Percentiles rank a stretch among this genome's conserved stretches.
Evolutionary conservation across 2,113 vertebrate genomes (phyloP).

Genomic region (Ranitomeya variabilis): DNA sequence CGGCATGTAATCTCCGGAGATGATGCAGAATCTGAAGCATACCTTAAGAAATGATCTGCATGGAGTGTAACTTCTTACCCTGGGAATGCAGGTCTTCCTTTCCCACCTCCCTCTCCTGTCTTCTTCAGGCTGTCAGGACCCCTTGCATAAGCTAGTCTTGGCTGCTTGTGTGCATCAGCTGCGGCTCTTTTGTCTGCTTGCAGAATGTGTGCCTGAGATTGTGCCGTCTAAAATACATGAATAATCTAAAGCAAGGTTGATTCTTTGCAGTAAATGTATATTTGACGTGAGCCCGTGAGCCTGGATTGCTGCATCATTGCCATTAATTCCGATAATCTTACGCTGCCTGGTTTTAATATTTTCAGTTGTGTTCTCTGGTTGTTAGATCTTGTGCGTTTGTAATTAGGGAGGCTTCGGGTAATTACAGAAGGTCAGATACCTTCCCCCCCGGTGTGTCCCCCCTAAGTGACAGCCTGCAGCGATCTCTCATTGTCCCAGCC

Average conservation of each 20-base stretch:
- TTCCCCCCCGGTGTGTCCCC: slow-evolving; percentile 15
- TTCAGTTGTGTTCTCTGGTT: not conserved
- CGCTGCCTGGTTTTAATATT: not conserved
- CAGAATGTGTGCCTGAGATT: not conserved
- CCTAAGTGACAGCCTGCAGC: slow-evolving; percentile 36
- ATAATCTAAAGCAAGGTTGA: not conserved
- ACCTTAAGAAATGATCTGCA: slow-evolving; percentile 19
- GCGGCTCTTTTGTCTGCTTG: slow-evolving; percentile 46
- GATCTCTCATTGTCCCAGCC: slow-evolving; percentile 22
- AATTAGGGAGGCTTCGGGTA: not conserved
- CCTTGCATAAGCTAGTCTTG: slow-evolving; percentile 28
- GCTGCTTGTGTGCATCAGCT: slow-evolving; percentile 40
- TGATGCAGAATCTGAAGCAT: not conserved
- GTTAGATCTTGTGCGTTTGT: not conserved
- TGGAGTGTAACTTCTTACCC: slow-evolving; percentile 42
- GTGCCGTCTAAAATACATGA: not conserved
- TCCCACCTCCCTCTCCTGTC: not conserved
- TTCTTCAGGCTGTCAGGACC: not conserved
- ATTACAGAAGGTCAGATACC: slow-evolving; percentile 8
- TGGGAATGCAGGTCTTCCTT: slow-evolving; percentile 29
- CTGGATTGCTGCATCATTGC: not conserved
- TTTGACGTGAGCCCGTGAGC: not conserved
- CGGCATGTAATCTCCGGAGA: not conserved
- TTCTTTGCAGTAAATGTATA: not conserved
- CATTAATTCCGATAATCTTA: not conserved